Evolutionary conservation across 1,140 invertebrate species (phyloP).

Genomic region (Drosophila ohnishii): DNA sequence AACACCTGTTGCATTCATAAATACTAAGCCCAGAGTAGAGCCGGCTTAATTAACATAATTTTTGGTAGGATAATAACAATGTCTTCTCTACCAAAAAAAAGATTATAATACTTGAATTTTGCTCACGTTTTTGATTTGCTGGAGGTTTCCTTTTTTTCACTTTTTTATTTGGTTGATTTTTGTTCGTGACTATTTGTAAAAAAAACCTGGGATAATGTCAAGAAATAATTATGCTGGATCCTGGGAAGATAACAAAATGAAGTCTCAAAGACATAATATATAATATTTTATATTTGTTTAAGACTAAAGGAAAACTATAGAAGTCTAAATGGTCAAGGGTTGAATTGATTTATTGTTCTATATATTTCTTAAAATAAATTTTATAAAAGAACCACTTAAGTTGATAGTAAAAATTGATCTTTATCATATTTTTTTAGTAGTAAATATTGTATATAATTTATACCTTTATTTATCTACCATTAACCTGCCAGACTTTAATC

Average conservation of each 20-base stretch:
- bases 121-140: slow-evolving; percentile 46
- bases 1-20: slow-evolving; percentile 77
- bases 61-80: slow-evolving; percentile 56
- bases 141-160: slow-evolving; percentile 43
- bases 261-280: neutral
- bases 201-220: neutral
- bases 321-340: neutral
- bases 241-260: neutral
- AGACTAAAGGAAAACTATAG: neutral
- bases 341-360: neutral
- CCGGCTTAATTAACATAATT: slow-evolving; percentile 67
- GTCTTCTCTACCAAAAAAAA: slow-evolving; percentile 2
- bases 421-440: too few relatives aligned
- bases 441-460: neutral
- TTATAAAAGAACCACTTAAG: neutral
- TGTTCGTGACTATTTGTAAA: slow-evolving; percentile 36
- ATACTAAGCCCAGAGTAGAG: slow-evolving; percentile 33
- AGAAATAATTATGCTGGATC: neutral
- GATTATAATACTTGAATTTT: slow-evolving; percentile 45
- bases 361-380: neutral
- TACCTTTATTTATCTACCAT: slow-evolving; percentile 3
- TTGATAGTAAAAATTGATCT: neutral
- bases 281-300: neutral
- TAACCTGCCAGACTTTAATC: slow-evolving; percentile 18
- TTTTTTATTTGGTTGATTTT: neutral